Conservation (phyloP, 2,888 invertebrate genomes). For the Ophion obscuratus region DNA sequence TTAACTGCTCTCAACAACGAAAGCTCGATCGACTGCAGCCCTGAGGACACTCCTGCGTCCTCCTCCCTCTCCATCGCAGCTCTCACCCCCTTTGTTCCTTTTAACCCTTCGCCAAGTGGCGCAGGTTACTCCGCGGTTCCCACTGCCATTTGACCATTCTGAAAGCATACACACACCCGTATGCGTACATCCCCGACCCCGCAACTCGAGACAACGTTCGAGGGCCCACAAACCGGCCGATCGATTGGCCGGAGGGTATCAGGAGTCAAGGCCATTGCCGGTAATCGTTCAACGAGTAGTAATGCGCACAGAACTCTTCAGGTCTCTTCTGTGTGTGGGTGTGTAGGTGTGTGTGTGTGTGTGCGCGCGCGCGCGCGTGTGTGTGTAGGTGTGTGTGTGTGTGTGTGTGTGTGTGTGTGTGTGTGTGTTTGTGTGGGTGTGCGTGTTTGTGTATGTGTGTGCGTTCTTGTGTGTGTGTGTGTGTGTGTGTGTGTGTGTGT, state of each 20-base stretch:
- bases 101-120: background rate
- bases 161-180: background rate
- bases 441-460: no score
- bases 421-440: no score
- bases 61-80: background rate
- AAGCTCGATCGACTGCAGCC: conserved; percentile 13
- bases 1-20: conserved; percentile 19
- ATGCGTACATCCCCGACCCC: background rate
- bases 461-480: no score
- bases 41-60: conserved; percentile 10
- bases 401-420: no score
- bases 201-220: conserved; percentile 28
- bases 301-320: conserved; percentile 60
- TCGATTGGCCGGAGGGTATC: conserved; percentile 66
- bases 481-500: no score
- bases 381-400: no score
- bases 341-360: no score
- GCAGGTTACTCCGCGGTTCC: background rate
- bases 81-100: background rate
- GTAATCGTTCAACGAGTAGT: conserved; percentile 71
- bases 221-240: conserved; percentile 55
- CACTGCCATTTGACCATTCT: background rate
- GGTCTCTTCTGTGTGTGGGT: background rate
- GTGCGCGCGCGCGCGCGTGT: no score
- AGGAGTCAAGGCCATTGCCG: conserved; percentile 73